These are phyloP conservation scores for Cataglyphis cursor DNA, from an alignment of 2,888 invertebrate genomes.

Conservation along the genomic window DNA sequence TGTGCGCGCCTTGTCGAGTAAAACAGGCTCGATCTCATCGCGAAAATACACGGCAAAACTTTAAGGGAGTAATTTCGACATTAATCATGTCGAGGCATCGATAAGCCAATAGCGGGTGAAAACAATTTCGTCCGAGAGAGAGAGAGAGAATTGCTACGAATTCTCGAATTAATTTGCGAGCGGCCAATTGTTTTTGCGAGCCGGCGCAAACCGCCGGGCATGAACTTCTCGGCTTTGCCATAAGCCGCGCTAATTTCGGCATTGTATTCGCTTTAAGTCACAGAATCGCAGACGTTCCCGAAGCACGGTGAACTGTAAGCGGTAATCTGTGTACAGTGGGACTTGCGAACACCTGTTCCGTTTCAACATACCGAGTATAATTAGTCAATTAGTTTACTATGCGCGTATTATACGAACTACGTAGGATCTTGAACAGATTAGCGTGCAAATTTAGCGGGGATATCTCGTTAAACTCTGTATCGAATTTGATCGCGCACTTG, in stretches of 20 bases:
- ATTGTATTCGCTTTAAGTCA: constrained; percentile 73
- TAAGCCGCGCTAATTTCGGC: constrained; percentile 73
- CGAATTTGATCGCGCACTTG: background rate
- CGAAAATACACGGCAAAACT: background rate
- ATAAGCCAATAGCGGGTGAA: constrained; percentile 21
- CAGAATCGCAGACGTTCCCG: constrained; percentile 63
- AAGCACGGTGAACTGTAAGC: constrained; percentile 63
- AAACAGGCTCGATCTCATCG: background rate
- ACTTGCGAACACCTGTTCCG: constrained; percentile 75
- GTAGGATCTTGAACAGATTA: background rate
- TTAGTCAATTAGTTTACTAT: constrained; percentile 72
- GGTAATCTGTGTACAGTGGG: constrained; percentile 73
- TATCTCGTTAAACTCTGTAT: background rate
- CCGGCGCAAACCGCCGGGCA: constrained; percentile 15
- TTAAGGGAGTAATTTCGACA: constrained; percentile 7
- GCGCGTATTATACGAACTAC: constrained; percentile 46
- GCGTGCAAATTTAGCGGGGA: background rate
- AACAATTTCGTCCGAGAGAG: background rate
- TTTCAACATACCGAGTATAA: constrained; percentile 69
- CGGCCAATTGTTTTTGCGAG: constrained; percentile 70
- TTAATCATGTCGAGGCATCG: background rate
- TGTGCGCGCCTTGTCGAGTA: background rate
- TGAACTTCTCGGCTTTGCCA: constrained; percentile 54
- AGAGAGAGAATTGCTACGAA: background rate
- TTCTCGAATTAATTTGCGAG: constrained; percentile 41